A percentile compares a stretch with the other conserved stretches of the same genome.
Evolutionary conservation across 2,888 invertebrate genomes (phyloP).

Genomic region (Metopia argyrocephala): DNA sequence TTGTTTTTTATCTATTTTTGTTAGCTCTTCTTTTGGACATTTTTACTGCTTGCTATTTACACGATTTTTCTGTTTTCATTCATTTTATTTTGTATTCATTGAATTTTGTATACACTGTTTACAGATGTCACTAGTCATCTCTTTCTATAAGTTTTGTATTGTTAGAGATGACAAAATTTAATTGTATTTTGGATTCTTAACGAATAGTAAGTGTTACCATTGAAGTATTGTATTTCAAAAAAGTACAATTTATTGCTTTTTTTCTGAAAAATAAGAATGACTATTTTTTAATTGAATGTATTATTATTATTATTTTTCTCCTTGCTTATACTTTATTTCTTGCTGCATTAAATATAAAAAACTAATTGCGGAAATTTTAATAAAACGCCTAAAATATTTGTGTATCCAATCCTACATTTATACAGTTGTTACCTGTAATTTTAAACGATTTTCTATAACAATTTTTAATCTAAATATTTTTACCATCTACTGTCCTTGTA

Average conservation of each 20-base stretch:
- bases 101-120: conserved; percentile 52
- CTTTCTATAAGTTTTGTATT: conserved; percentile 15
- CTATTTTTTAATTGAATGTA: not conserved
- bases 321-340: not conserved
- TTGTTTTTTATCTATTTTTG: conserved; percentile 45
- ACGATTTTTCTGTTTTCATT: conserved; percentile 55
- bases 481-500: no score
- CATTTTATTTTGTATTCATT: conserved; percentile 53
- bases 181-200: not conserved
- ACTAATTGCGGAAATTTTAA: no score
- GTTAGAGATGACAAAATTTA: not conserved
- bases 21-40: conserved; percentile 39
- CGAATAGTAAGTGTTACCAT: conserved; percentile 36
- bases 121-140: conserved; percentile 4
- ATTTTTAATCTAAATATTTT: no score
- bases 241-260: not conserved
- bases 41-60: conserved; percentile 27
- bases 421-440: no score
- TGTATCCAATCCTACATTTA: no score
- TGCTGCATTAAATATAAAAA: no score
- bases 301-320: not conserved
- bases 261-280: not conserved
- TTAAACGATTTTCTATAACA: no score
- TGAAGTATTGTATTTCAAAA: not conserved
- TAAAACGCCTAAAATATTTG: no score